Conservation (phyloP, 1,140 invertebrate genomes). For the Microvelia longipes region DNA sequence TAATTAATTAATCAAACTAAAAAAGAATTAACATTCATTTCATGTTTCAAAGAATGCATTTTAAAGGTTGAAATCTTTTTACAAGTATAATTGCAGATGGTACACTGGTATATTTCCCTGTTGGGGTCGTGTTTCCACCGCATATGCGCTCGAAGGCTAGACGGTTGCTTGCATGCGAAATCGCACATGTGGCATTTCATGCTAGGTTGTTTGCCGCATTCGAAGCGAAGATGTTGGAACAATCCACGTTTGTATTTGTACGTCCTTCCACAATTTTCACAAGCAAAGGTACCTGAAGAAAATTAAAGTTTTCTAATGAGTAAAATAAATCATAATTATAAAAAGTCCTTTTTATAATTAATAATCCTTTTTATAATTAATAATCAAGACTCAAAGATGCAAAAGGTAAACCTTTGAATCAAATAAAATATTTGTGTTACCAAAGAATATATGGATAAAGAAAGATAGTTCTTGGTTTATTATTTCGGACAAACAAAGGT, state of each 20-base stretch:
- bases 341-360: no score
- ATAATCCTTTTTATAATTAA: no score
- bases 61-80: background rate
- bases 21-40: background rate
- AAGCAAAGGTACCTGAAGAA: no score
- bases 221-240: slow-evolving; percentile 16
- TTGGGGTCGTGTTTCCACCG: background rate
- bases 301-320: no score
- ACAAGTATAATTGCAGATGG: background rate
- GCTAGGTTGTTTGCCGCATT: background rate
- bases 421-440: no score
- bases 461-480: no score
- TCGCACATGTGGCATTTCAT: background rate
- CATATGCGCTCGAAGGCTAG: background rate
- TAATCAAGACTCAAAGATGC: no score
- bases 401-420: no score
- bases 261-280: slow-evolving; percentile 10
- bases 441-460: no score
- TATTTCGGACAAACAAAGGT: no score
- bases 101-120: background rate
- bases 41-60: background rate
- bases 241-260: slow-evolving; percentile 15
- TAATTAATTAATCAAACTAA: no score
- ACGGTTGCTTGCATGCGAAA: background rate
- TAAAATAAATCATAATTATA: no score